phyloP scores from a whole-genome alignment of 2,113 vertebrate genomes.

The Peucedramus taeniatus region DNA sequence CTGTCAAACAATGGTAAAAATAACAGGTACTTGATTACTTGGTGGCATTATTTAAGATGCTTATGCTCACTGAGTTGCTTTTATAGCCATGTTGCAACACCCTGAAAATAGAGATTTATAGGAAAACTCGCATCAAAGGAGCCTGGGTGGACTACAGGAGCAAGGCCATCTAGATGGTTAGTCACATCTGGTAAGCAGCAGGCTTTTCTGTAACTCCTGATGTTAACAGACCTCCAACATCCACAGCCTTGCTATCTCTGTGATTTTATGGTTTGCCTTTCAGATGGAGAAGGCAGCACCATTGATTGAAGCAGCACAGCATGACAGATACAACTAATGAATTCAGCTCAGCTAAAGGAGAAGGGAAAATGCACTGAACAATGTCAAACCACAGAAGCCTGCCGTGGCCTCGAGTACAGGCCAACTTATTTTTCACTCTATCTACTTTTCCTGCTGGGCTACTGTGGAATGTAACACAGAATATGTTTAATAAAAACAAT shows the following conservation, averaged over 20 bases:
- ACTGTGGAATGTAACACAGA: not conserved
- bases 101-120: not conserved
- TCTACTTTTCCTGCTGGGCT: not conserved
- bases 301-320: slow-evolving; percentile 30
- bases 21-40: not conserved
- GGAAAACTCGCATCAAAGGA: not conserved
- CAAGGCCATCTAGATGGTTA: not conserved
- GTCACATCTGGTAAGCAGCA: not conserved
- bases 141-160: not conserved
- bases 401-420: not conserved
- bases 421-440: not conserved
- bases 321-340: slow-evolving; percentile 8
- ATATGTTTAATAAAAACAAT: slow-evolving; percentile 14
- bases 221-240: slow-evolving; percentile 17
- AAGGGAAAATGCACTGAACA: not conserved
- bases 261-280: slow-evolving; percentile 35
- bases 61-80: not conserved
- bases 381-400: not conserved
- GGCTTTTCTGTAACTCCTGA: not conserved
- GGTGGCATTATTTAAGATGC: not conserved
- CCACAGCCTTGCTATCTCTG: not conserved
- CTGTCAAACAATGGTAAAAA: not conserved
- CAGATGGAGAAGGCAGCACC: not conserved
- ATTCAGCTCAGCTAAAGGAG: not conserved
- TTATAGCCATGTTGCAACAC: not conserved